Percentiles rank a stretch among this genome's conserved stretches.
phyloP scores from a whole-genome alignment of 2,888 invertebrate genomes.

The Hartigia nigra region DNA sequence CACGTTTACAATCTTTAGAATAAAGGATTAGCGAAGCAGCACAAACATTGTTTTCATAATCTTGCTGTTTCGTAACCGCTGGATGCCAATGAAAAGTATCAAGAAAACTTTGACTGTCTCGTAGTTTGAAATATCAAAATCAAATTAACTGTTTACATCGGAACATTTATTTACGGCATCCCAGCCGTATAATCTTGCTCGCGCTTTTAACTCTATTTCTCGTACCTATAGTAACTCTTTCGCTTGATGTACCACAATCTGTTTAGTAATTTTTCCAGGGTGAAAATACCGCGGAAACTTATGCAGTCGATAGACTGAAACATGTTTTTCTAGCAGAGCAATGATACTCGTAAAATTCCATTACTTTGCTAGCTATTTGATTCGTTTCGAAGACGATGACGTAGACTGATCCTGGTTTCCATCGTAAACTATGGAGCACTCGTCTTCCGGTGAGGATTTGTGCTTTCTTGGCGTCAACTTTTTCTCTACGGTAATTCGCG shows the following conservation, averaged over 20 bases:
- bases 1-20: not conserved
- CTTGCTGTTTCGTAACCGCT: not conserved
- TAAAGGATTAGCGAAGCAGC: not conserved
- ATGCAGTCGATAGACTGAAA: not conserved
- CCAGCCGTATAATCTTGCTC: not conserved
- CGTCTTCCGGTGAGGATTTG: slow-evolving; percentile 38
- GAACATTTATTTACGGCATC: not conserved
- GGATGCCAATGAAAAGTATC: not conserved
- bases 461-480: slow-evolving; percentile 15
- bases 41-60: not conserved
- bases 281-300: not conserved
- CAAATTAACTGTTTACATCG: not conserved
- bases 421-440: slow-evolving; percentile 53
- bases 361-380: not conserved
- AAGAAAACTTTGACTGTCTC: not conserved
- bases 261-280: not conserved
- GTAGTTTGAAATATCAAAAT: not conserved
- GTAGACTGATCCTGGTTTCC: slow-evolving; percentile 24
- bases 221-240: not conserved
- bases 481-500: not conserved
- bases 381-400: not conserved
- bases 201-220: not conserved
- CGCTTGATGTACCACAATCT: not conserved
- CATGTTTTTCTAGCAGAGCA: not conserved
- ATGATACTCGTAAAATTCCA: not conserved